Evolutionary conservation across 2,888 invertebrate species (phyloP), one percentile per base, ranked within the genome.

Genomic region (Xiphydria camelus): DNA sequence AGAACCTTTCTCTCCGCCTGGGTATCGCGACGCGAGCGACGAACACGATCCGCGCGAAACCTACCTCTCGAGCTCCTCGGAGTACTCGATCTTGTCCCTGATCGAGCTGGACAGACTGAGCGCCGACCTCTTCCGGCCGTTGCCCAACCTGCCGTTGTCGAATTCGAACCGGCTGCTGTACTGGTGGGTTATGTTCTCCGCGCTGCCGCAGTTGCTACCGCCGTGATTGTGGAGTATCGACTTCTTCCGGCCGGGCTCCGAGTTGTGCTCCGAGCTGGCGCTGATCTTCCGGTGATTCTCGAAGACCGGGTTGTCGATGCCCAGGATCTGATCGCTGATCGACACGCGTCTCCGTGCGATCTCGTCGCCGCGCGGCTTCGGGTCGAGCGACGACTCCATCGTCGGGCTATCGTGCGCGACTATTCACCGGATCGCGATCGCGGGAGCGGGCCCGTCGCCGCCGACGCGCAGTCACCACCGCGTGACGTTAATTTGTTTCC

Each of bases 21-120:
- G n/a, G n/a, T n/a, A n/a, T n/a, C n/a, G n/a, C n/a, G n/a, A n/a
- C n/a, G n/a, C n/a, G n/a, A n/a, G n/a, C n/a, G n/a, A n/a, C n/a
- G n/a, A n/a, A n/a, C n/a, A n/a, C n/a, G n/a, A n/a, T n/a, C n/a
- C n/a, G n/a, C n/a, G n/a, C n/a, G n/a, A n/a, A n/a, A 29, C 56
- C 47, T 47, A 66, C 69, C 68, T 62, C 53, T 75, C 68, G 19
- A 75, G 54, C 35, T 75, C 68, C 39, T 75, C 73, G 20, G 74
- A 68, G 53, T 73, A 74, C 47, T 75, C 74, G 55, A 74, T 68
- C 54, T 75, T 75, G 45, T 74, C 74, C 51, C 73, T 65, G 49
- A 75, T 71, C 22, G 75, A 75, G 49, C 75, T 75, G 32, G 72
- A 67, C 38, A 75, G 54, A 42, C 75, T 75, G 49, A 70, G 64